Percentiles rank a stretch among this genome's conserved stretches.
Evolutionary conservation across 1,140 invertebrate genomes (phyloP).

Genomic region (Marisa cornuarietis): DNA sequence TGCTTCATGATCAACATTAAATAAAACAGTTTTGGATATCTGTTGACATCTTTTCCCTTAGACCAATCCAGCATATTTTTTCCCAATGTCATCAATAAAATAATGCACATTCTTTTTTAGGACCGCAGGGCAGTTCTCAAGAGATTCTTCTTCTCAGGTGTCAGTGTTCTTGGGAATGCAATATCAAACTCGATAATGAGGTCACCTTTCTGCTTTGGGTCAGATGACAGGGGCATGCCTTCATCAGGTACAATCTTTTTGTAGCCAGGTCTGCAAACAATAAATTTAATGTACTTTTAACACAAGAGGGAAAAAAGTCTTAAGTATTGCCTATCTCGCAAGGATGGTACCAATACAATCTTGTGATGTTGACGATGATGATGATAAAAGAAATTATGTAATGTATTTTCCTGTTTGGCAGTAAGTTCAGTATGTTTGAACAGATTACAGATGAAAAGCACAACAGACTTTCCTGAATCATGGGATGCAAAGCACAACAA

Average conservation of each 20-base stretch:
- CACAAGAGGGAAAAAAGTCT: background rate
- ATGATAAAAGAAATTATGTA: too few species aligned
- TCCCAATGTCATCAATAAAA: background rate
- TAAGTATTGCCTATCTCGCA: background rate
- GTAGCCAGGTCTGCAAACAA: conserved; percentile 61
- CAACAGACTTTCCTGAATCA: too few species aligned
- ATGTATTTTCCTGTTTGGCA: too few species aligned
- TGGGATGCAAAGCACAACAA: too few species aligned
- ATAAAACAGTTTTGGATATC: too few species aligned
- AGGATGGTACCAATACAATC: background rate
- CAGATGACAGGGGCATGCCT: conserved; percentile 64
- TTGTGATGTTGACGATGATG: background rate
- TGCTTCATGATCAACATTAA: too few species aligned
- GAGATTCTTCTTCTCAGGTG: conserved; percentile 62
- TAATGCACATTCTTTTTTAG: conserved; percentile 9
- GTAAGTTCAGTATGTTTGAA: too few species aligned
- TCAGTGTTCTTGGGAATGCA: conserved; percentile 61
- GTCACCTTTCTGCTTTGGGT: conserved; percentile 64
- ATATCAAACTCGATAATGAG: conserved; percentile 67
- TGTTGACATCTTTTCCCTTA: too few species aligned
- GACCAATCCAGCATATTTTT: too few species aligned
- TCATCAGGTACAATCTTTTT: conserved; percentile 63
- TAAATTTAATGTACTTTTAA: background rate
- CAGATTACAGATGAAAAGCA: too few species aligned
- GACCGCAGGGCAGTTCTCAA: conserved; percentile 54